These are phyloP conservation scores for Anthoscopus minutus DNA, from an alignment of 2,113 vertebrate genomes.

Conservation along the genomic window DNA sequence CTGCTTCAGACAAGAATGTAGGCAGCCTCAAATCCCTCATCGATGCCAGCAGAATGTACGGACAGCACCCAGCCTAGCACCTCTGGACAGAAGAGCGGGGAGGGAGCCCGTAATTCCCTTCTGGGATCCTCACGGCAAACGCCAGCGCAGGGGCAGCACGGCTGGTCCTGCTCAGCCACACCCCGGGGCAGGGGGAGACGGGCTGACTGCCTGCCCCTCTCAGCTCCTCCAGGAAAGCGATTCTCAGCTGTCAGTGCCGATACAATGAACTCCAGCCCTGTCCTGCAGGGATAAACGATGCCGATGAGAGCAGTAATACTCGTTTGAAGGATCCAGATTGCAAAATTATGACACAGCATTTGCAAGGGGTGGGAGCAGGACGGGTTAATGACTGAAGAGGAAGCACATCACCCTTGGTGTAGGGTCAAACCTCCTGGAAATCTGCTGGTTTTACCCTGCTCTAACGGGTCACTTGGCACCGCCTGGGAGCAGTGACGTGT, in stretches of 20 bases:
- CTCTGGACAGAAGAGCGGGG: rapidly evolving
- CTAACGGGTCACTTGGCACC: background rate
- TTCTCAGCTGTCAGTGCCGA: background rate
- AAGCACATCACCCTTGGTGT: background rate
- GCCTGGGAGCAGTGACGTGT: background rate
- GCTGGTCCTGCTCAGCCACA: background rate
- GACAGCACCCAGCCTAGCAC: rapidly evolving
- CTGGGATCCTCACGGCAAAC: background rate
- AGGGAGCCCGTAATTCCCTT: background rate
- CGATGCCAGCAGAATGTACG: background rate
- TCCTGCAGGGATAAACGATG: background rate
- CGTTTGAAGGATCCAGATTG: background rate
- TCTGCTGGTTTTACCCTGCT: background rate
- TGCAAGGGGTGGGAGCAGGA: background rate
- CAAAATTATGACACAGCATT: background rate
- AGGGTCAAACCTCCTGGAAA: slow-evolving; percentile 3
- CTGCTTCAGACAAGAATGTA: background rate
- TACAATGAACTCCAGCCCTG: background rate
- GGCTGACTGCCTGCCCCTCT: background rate
- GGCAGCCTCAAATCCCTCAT: background rate
- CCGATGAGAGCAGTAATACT: background rate
- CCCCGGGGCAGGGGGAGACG: background rate
- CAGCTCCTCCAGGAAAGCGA: background rate
- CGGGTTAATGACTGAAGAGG: slow-evolving; percentile 4
- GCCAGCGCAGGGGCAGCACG: background rate